Evolutionary conservation across 2,113 vertebrate genomes (phyloP).

Genomic region (Grantiella picta): DNA sequence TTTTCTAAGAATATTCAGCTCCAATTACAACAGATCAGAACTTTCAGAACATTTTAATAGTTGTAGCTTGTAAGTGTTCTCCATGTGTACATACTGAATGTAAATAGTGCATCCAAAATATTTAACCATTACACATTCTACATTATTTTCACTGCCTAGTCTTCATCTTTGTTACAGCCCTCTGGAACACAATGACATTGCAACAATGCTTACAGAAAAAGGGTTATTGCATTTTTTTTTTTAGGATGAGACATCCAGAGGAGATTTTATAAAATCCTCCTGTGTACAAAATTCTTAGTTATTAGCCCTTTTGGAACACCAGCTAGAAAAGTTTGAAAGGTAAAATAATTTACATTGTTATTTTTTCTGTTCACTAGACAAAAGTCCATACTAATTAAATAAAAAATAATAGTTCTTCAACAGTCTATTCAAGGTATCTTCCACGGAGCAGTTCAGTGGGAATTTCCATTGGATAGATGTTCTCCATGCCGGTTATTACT

Average conservation of each 20-base stretch:
- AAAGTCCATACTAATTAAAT: constrained; percentile 66
- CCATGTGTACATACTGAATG: background rate
- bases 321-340: constrained; percentile 64
- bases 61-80: constrained; percentile 37
- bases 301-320: constrained; percentile 68
- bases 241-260: constrained; percentile 54
- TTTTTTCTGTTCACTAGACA: constrained; percentile 52
- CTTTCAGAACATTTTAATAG: constrained; percentile 29
- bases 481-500: constrained; percentile 58
- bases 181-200: constrained; percentile 61
- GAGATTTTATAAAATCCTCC: constrained; percentile 58
- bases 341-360: constrained; percentile 69
- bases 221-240: constrained; percentile 55
- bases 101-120: constrained; percentile 40
- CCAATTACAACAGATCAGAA: background rate
- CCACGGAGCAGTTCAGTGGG: constrained; percentile 48
- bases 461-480: constrained; percentile 50
- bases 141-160: constrained; percentile 38
- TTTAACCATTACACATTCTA: background rate
- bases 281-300: constrained; percentile 58
- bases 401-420: constrained; percentile 62
- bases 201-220: constrained; percentile 54
- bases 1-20: background rate
- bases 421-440: constrained; percentile 42
- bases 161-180: constrained; percentile 45